These are phyloP conservation scores for Sebastes melanostomus DNA, from an alignment of 2,797 vertebrate species.

Conservation along the genomic window DNA sequence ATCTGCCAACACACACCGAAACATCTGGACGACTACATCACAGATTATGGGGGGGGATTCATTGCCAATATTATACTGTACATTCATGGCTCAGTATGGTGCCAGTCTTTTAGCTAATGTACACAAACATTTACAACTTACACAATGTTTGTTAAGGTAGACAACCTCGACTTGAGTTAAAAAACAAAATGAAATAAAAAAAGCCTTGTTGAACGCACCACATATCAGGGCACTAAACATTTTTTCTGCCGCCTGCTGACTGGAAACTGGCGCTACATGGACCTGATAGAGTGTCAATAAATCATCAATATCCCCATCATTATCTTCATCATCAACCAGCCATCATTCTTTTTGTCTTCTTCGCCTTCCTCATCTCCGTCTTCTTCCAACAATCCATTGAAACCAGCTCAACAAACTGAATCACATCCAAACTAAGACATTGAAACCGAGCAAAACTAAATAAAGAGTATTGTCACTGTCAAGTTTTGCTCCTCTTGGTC, in stretches of 20 bases:
- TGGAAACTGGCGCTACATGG: slow-evolving; percentile 41
- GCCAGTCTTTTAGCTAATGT: slow-evolving; percentile 64
- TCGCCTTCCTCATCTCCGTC: slow-evolving; percentile 2
- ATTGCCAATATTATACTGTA: slow-evolving; percentile 57
- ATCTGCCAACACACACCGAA: slow-evolving; percentile 47
- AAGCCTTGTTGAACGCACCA: slow-evolving; percentile 47
- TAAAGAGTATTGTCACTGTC: slow-evolving; percentile 45
- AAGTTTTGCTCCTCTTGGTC: slow-evolving; percentile 42
- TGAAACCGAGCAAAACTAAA: slow-evolving; percentile 52
- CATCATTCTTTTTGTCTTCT: background rate
- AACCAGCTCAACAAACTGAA: slow-evolving; percentile 61
- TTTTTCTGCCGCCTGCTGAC: slow-evolving; percentile 23
- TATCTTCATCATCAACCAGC: slow-evolving; percentile 9
- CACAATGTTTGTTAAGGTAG: slow-evolving; percentile 39
- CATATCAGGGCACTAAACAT: slow-evolving; percentile 18
- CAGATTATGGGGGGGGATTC: slow-evolving; percentile 47
- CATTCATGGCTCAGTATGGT: slow-evolving; percentile 71
- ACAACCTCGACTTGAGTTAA: slow-evolving; percentile 32
- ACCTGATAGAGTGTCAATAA: slow-evolving; percentile 23
- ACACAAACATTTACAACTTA: slow-evolving; percentile 70
- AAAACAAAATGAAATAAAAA: slow-evolving; percentile 33
- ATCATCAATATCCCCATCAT: slow-evolving; percentile 13
- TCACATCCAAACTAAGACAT: slow-evolving; percentile 48
- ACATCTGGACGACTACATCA: slow-evolving; percentile 64
- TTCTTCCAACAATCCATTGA: slow-evolving; percentile 42